Percentiles rank a stretch among this genome's conserved stretches.
Evolutionary conservation across 2,113 vertebrate genomes (phyloP).

Genomic region (Caloenas nicobarica): DNA sequence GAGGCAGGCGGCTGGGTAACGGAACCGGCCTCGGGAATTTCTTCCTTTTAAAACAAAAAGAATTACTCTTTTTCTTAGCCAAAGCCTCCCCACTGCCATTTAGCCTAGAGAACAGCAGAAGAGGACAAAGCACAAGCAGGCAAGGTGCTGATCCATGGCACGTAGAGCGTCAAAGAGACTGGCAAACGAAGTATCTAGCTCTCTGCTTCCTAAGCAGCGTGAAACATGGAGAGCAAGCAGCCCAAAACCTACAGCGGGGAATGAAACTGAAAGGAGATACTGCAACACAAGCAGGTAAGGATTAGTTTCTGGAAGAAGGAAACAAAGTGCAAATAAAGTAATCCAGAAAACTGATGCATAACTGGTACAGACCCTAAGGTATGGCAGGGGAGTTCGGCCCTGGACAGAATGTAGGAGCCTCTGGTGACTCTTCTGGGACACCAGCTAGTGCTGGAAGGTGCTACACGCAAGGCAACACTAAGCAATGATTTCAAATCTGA

Average conservation of each 20-base stretch:
- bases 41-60: too few relatives aligned
- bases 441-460: not conserved
- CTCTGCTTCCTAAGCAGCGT: not conserved
- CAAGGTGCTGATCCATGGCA: not conserved
- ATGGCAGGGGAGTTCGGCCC: not conserved
- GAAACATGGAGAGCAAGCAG: not conserved
- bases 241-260: not conserved
- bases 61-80: not conserved
- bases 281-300: not conserved
- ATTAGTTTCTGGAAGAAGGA: not conserved
- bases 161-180: not conserved
- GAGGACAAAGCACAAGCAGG: not conserved
- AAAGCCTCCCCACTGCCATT: not conserved
- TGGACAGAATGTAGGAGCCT: not conserved
- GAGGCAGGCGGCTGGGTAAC: not conserved
- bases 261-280: not conserved
- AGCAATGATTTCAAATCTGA: not conserved
- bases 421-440: not conserved
- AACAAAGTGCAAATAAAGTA: not conserved
- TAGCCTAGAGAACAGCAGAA: not conserved
- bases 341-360: not conserved
- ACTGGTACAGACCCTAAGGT: not conserved
- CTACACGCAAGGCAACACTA: not conserved
- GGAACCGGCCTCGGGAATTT: accelerated
- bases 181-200: not conserved